Percentiles rank a stretch among this genome's conserved stretches.
These are phyloP conservation scores for Drosophila micromelanica DNA, from an alignment of 1,140 invertebrate genomes.

Conservation along the genomic window DNA sequence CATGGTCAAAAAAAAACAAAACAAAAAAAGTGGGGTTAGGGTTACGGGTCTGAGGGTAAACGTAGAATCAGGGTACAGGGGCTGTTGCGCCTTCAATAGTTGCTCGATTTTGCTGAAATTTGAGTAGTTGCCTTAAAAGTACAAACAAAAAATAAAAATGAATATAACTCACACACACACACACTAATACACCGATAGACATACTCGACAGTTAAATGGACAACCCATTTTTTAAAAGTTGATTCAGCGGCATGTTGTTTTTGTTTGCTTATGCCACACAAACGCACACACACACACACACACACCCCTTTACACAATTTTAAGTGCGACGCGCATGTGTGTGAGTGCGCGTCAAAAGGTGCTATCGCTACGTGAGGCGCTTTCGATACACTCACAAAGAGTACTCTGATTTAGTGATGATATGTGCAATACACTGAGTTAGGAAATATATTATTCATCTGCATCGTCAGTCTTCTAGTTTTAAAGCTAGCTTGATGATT, in stretches of 20 bases:
- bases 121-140: conserved; percentile 62
- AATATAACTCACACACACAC: conserved; percentile 30
- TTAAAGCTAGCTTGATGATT: too few relatives aligned
- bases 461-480: too few relatives aligned
- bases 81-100: conserved; percentile 36
- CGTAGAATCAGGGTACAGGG: neutral
- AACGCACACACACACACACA: conserved; percentile 19
- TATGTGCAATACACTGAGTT: neutral
- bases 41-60: conserved; percentile 4
- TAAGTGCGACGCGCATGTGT: conserved; percentile 59
- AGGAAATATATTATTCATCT: too few relatives aligned
- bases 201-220: conserved; percentile 45
- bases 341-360: conserved; percentile 46
- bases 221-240: conserved; percentile 62
- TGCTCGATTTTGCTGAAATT: conserved; percentile 63
- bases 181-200: conserved; percentile 13
- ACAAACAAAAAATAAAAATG: conserved; percentile 28
- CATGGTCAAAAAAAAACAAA: conserved; percentile 25
- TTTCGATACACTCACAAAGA: conserved; percentile 4
- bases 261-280: conserved; percentile 69
- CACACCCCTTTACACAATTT: conserved; percentile 35
- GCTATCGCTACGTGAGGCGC: conserved; percentile 42
- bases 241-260: conserved; percentile 61
- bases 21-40: too few relatives aligned
- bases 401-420: neutral